phyloP scores from a whole-genome alignment of 2,888 invertebrate species.

The Coecobrya sp. region DNA sequence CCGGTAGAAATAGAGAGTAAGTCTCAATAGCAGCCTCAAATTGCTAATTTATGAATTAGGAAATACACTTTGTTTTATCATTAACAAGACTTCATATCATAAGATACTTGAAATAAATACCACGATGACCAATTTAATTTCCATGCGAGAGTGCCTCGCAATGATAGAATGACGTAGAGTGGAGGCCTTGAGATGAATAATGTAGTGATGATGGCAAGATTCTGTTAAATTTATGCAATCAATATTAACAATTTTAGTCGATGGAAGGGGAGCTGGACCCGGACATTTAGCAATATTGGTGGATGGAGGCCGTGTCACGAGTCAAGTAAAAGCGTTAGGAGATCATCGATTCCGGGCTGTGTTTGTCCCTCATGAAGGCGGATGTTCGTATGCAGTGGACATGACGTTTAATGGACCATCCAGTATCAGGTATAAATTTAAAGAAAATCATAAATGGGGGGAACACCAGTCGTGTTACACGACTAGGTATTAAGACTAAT shows the following conservation, averaged over 20 bases:
- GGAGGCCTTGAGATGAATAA: constrained; percentile 4
- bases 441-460: too few species aligned
- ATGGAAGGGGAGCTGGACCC: constrained; percentile 98
- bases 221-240: background rate
- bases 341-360: constrained; percentile 95
- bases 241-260: constrained; percentile 90
- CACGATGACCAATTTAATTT: background rate
- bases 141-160: too few species aligned
- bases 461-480: too few species aligned
- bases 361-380: constrained; percentile 97
- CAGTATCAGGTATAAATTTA: constrained; percentile 93
- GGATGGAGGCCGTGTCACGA: constrained; percentile 97
- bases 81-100: background rate
- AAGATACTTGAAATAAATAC: background rate
- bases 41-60: background rate
- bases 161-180: background rate
- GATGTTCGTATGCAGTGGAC: constrained; percentile 95
- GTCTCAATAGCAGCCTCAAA: constrained; percentile 86
- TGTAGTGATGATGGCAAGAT: background rate
- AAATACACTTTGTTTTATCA: background rate
- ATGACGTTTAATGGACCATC: constrained; percentile 98
- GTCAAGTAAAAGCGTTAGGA: constrained; percentile 96
- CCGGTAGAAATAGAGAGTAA: constrained; percentile 98
- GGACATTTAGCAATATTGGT: constrained; percentile 98
- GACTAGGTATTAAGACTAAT: too few species aligned